Base-by-base conservation (phyloP, 2,888 invertebrate species). In the Patella pellucida region DNA sequence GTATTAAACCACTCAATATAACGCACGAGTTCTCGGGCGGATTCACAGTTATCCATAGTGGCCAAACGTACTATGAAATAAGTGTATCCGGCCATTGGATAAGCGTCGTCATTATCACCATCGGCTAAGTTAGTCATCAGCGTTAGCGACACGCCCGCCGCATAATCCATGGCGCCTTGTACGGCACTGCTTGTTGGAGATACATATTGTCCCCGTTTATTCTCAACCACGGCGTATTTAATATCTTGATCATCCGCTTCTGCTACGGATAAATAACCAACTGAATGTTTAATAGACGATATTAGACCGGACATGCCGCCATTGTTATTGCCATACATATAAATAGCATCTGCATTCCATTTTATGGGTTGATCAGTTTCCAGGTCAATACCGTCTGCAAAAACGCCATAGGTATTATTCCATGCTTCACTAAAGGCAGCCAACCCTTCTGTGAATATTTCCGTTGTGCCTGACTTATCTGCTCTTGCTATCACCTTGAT, bases 381-480 rank as follows among this genome's bases (percentile, higher is more conserved):
- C 69, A 16, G 52, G 15, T 77, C 69, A 11, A 72, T 62, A 1
- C 79, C 87, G 7, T 72, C 76, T 3, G 84, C 79, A 75, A 90
- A 90, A 7, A 69, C 69, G 0, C 89, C 88, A 31, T 80, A 86
- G 1, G 68, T 75, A 1, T 72, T 19, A 19, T 79, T 77, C 89
- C 89, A 90, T 12, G 81, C 74, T 0, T 23, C 11, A 73, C 85
- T 84, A 77, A 85, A 86, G 11, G 83, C 69, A 52, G 85, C 79
- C 19, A 90, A 79, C 2, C 86, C 87, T 9, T 75, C 73, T 0
- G 89, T 89, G 76, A 90, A 88, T 5, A 85, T 83, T 51, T 78
- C 74, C 3, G 90, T 90, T 1, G 88, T 88, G 11, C 90, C 90
- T 5, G 89, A 89, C 31, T 84, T 85, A 72, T 88, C 89, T 5